Percentiles rank a stretch among this genome's conserved stretches.
phyloP scores from a whole-genome alignment of 2,888 invertebrate species.

The Macrophya annulata region DNA sequence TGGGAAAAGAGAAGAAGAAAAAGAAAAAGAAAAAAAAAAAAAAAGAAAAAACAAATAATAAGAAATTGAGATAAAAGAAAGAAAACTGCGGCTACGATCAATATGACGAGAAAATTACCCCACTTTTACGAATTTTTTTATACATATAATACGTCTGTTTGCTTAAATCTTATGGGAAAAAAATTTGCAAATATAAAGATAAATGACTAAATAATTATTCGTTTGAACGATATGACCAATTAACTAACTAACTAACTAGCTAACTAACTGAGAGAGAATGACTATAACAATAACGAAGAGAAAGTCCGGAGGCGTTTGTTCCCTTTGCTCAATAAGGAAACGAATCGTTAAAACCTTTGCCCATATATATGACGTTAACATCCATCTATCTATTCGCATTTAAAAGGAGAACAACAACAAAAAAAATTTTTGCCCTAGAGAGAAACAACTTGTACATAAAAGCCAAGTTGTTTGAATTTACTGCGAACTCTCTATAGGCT shows the following conservation, averaged over 20 bases:
- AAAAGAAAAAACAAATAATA: constrained; percentile 57
- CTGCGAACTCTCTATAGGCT: neutral
- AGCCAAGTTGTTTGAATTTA: neutral
- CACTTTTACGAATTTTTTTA: neutral
- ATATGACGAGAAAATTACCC: constrained; percentile 57
- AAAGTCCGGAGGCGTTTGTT: constrained; percentile 39
- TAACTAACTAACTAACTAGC: constrained; percentile 27
- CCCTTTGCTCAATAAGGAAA: constrained; percentile 43
- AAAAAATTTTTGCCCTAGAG: neutral
- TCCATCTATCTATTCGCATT: constrained; percentile 3
- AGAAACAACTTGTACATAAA: constrained; percentile 9
- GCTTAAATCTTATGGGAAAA: neutral
- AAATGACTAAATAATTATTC: neutral
- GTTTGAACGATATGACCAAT: neutral
- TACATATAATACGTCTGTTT: neutral
- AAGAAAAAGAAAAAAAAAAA: constrained; percentile 56
- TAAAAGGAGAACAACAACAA: neutral
- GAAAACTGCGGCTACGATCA: constrained; percentile 59
- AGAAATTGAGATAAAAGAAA: constrained; percentile 57
- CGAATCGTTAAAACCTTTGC: constrained; percentile 16
- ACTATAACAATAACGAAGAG: neutral
- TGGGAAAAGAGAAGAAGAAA: neutral
- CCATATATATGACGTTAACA: neutral
- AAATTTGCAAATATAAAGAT: neutral
- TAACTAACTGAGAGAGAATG: constrained; percentile 18